Base-by-base conservation (phyloP, 2,797 vertebrate species). In the Ceyx erithaca region DNA sequence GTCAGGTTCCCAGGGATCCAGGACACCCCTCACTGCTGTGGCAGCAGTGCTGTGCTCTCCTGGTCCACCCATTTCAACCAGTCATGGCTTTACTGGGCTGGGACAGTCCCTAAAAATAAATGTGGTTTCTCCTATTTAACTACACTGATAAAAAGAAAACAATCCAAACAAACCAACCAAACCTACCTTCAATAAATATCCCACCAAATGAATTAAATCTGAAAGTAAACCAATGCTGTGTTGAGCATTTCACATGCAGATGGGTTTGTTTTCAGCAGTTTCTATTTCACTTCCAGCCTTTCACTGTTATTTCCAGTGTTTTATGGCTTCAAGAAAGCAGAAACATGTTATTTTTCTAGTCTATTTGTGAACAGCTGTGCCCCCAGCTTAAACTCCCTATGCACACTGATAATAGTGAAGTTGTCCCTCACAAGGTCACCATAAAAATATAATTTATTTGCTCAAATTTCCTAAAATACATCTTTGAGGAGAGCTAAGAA, bases 361-460 rank as follows among this genome's bases (percentile, higher is more conserved):
- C 13, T 87, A 4, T 79, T 78, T 90, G 45, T 68, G 72, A 80
- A 59, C 25, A 40, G 5, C 1, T 2, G 16, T 1, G 1, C 12
- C 14, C 31, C 31, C 25, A 69, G 0, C 30, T 43, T 66, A 43
- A 72, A 68, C 37, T 83, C 10, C 7, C 6, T 21, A 46, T 16
- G 12, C 10, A 54, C 28, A 33, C 17, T 33, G 33, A 37, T 54
- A 63, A 77, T 35, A 20, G 17, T 35, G n/a, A 66, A 68, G 10
- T 17, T 51, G 21, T 68, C 30, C 43, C 46, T 75, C 46, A 58
- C 43, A 80, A 87, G 58, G 66, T 83, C 90, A 92, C 52, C 26
- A 41, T 3, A 84, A 49, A 92, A 90, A 78, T 78, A 55, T 7
- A 79, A 79, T 49, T 52, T 66, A 59, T 92, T 88, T 82, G 14